Base-by-base conservation (phyloP, 2,113 vertebrate species). In the Natator depressus region DNA sequence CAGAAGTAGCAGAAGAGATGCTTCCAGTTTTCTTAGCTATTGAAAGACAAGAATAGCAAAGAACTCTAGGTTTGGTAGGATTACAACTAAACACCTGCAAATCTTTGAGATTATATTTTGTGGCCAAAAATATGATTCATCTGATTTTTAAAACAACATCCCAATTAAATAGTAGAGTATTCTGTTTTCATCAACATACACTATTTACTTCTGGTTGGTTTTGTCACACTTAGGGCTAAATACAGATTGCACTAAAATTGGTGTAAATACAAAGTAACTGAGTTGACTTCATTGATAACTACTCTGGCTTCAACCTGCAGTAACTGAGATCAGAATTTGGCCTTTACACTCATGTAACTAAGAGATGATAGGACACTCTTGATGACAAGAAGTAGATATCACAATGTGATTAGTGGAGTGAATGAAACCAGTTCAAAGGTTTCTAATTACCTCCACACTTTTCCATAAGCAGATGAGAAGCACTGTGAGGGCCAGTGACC, bases 41-140 rank as follows among this genome's bases (percentile, higher is more conserved):
- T 89, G 89, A 93, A 78, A 82, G n/a, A 87, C 0, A 88, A 0
- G 78, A 54, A 54, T 22, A 54, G 53, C 20, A 54, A 54, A 22
- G 53, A 22, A 22, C 57, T 8, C 2, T 91, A 89, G 72, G 78
- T 88, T 93, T 96, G 82, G 80, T 47, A 51, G 90, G 92, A 96
- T 95, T 96, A 88, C 72, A 94, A 93, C 91, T 90, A 93, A 97
- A 96, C 94, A 98, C 96, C 97, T 98, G 96, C 57, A 86, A 95
- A 89, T 16, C 65, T 96, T 92, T 92, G n/a, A 90, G 81, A 24
- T 1, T 50, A 59, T 0, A 0, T 29, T 20, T 57, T 0, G 0
- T 3, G 5, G 6, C 38, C 72, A 84, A 25, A 5, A 8, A 84
- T 31, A 29, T 3, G 38, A 87, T 57, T 62, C 69, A 35, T 22